These are phyloP conservation scores for Cepaea nemoralis DNA, from an alignment of 1,140 invertebrate species.

Conservation along the genomic window DNA sequence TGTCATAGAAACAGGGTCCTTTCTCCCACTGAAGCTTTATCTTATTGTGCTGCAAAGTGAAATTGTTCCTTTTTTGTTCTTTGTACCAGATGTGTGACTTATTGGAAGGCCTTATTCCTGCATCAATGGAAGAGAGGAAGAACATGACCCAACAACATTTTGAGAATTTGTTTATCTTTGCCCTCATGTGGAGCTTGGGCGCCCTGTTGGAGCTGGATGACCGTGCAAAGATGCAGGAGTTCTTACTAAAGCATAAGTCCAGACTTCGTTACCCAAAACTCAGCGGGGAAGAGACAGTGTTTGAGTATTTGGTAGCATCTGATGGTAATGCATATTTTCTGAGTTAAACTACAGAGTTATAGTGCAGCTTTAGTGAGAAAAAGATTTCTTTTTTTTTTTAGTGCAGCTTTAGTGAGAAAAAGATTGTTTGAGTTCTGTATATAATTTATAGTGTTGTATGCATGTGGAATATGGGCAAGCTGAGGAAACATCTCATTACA, in stretches of 20 bases:
- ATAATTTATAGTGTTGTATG: too few species aligned
- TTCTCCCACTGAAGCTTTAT: too few species aligned
- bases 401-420: too few species aligned
- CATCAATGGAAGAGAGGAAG: slow-evolving; percentile 61
- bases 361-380: not conserved
- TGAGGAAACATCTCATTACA: too few species aligned
- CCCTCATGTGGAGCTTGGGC: slow-evolving; percentile 90
- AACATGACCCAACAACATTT: slow-evolving; percentile 68
- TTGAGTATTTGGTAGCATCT: slow-evolving; percentile 89
- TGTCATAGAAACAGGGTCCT: too few species aligned
- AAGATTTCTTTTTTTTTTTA: not conserved
- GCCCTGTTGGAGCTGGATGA: slow-evolving; percentile 88
- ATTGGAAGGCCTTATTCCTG: slow-evolving; percentile 88
- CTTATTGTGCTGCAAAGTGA: too few species aligned
- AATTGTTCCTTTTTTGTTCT: too few species aligned
- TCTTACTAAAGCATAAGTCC: slow-evolving; percentile 56
- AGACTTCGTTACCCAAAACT: slow-evolving; percentile 60
- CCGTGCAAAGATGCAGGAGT: slow-evolving; percentile 77
- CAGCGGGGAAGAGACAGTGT: slow-evolving; percentile 76
- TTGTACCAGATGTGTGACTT: slow-evolving; percentile 74
- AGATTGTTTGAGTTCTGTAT: too few species aligned
- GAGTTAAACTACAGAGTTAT: too few species aligned
- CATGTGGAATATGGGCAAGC: too few species aligned
- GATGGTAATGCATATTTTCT: slow-evolving; percentile 79
- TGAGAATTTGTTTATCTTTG: slow-evolving; percentile 76